Conservation (phyloP, 2,888 invertebrate genomes). For the Dorcus parallelipipedus region DNA sequence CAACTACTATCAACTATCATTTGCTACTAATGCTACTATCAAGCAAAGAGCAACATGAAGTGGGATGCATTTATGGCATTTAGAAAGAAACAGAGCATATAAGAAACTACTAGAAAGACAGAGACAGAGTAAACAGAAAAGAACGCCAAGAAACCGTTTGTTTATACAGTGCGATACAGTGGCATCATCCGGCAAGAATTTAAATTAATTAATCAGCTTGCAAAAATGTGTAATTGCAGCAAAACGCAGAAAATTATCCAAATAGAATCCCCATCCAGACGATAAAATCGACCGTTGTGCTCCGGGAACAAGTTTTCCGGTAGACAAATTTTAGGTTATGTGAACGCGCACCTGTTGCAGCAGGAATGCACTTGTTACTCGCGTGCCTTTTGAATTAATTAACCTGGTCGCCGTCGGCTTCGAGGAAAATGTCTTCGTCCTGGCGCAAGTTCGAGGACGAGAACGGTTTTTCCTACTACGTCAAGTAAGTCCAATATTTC, state of each 20-base stretch:
- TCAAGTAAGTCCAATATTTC: conserved; percentile 50
- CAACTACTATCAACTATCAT: too few relatives aligned
- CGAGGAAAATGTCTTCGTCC: conserved; percentile 24
- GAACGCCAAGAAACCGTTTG: conserved; percentile 9
- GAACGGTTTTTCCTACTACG: conserved; percentile 58
- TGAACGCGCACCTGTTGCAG: not conserved
- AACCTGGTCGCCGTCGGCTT: not conserved
- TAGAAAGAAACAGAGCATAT: not conserved
- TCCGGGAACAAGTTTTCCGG: conserved; percentile 1
- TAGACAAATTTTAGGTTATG: conserved; percentile 7
- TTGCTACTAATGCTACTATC: too few relatives aligned
- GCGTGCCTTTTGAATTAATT: not conserved
- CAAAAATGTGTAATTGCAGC: not conserved
- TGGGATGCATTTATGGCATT: too few relatives aligned
- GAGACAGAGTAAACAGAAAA: not conserved
- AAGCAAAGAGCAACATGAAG: too few relatives aligned
- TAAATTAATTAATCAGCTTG: conserved; percentile 3
- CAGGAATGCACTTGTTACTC: conserved; percentile 7
- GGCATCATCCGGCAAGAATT: conserved; percentile 6
- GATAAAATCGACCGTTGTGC: not conserved
- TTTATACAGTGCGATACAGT: conserved; percentile 2
- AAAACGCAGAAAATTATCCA: not conserved
- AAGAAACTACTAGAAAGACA: not conserved
- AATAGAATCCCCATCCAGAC: not conserved
- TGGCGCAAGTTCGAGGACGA: conserved; percentile 61